Conservation (phyloP, 2,888 invertebrate species). For the Hymenopus coronatus region DNA sequence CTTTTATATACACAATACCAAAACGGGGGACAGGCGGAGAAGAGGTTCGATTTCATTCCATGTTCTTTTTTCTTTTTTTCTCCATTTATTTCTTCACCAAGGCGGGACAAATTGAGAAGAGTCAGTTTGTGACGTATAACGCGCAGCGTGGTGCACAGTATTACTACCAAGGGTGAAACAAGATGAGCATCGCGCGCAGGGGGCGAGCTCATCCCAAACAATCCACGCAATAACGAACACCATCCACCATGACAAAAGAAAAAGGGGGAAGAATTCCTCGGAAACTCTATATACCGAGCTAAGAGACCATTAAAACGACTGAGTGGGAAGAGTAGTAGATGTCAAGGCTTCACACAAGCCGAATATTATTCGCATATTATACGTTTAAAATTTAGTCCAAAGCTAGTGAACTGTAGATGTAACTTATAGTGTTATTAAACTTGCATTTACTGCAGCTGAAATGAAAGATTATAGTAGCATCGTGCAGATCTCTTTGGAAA, state of each 20-base stretch:
- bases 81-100: not conserved
- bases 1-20: not conserved
- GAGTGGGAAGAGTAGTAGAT: not conserved
- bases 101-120: conserved; percentile 13
- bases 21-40: not conserved
- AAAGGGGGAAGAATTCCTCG: not conserved
- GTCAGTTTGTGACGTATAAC: conserved; percentile 3
- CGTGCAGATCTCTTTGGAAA: too few species aligned
- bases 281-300: not conserved
- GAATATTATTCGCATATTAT: too few species aligned
- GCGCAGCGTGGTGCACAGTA: not conserved
- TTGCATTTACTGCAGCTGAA: too few species aligned
- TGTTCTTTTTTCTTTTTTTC: not conserved
- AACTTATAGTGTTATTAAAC: too few species aligned
- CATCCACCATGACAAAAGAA: not conserved
- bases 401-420: too few species aligned
- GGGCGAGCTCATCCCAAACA: not conserved
- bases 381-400: too few species aligned
- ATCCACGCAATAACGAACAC: not conserved
- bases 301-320: not conserved
- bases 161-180: not conserved
- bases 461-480: too few species aligned
- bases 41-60: conserved; percentile 3
- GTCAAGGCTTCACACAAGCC: not conserved
- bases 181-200: not conserved